phyloP scores from a whole-genome alignment of 1,140 invertebrate genomes.

The Protaetia brevitarsis region DNA sequence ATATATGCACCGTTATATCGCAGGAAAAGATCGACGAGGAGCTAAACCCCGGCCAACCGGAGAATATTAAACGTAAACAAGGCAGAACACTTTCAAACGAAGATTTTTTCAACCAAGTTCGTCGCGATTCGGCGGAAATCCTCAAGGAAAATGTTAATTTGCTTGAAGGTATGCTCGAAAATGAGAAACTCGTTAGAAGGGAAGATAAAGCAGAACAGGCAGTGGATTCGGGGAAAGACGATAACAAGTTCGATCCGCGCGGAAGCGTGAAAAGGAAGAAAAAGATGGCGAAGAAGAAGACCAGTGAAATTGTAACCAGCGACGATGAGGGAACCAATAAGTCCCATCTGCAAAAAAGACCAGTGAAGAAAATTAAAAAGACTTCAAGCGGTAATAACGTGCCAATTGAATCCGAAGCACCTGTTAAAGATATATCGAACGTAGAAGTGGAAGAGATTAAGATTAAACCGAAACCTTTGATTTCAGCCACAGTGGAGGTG shows the following conservation, averaged over 20 bases:
- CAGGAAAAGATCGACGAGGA: constrained; percentile 53
- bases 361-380: constrained; percentile 38
- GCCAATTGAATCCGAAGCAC: constrained; percentile 12
- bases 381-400: constrained; percentile 31
- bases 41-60: constrained; percentile 52
- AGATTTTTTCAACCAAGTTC: constrained; percentile 43
- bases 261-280: constrained; percentile 37
- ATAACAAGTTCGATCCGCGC: constrained; percentile 31
- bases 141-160: constrained; percentile 53
- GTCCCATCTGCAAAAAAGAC: constrained; percentile 38
- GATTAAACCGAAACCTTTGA: constrained; percentile 52
- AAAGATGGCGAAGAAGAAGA: constrained; percentile 40
- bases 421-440: constrained; percentile 39
- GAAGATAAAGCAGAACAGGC: background rate
- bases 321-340: constrained; percentile 24
- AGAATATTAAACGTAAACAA: constrained; percentile 41
- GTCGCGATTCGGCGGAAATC: constrained; percentile 53
- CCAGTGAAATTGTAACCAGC: constrained; percentile 27
- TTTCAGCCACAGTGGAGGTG: constrained; percentile 53
- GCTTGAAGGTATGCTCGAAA: constrained; percentile 53
- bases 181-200: constrained; percentile 46
- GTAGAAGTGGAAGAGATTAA: constrained; percentile 46
- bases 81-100: constrained; percentile 41
- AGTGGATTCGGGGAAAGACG: background rate
- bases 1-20: constrained; percentile 54